These are phyloP conservation scores for Nyctibius bracteatus DNA, from an alignment of 2,113 vertebrate species.

Conservation along the genomic window DNA sequence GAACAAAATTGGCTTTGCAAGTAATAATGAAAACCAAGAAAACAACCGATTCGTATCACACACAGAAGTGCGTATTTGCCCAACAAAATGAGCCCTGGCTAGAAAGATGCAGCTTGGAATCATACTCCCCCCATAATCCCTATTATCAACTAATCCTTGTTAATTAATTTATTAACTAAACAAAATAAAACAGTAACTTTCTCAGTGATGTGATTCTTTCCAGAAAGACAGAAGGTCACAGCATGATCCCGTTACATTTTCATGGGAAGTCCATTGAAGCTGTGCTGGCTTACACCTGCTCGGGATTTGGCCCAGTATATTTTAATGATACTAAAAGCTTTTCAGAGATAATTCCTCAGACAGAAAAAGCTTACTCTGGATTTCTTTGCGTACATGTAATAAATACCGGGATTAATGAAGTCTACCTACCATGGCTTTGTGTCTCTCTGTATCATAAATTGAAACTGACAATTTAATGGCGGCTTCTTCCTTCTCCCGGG, in stretches of 20 bases:
- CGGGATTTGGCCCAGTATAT: neutral
- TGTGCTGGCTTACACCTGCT: neutral
- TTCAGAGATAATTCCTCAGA: neutral
- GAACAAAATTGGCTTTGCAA: neutral
- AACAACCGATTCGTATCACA: neutral
- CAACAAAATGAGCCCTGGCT: neutral
- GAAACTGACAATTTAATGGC: conserved; percentile 65
- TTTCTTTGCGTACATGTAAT: neutral
- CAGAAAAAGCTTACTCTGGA: neutral
- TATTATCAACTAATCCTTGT: neutral
- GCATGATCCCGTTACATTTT: neutral
- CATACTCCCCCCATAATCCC: neutral
- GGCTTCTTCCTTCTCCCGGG: conserved; percentile 73
- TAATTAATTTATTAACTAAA: neutral
- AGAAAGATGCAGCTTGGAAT: neutral
- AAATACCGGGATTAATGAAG: neutral
- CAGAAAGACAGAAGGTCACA: neutral
- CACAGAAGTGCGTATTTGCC: neutral
- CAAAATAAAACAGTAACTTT: neutral
- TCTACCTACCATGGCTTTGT: conserved; percentile 72
- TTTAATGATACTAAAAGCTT: neutral
- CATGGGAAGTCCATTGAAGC: neutral
- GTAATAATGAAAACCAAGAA: neutral
- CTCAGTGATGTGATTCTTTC: neutral
- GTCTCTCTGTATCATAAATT: conserved; percentile 69